Evolutionary conservation across 2,113 vertebrate genomes (phyloP).

Genomic region (Nibea coibor): DNA sequence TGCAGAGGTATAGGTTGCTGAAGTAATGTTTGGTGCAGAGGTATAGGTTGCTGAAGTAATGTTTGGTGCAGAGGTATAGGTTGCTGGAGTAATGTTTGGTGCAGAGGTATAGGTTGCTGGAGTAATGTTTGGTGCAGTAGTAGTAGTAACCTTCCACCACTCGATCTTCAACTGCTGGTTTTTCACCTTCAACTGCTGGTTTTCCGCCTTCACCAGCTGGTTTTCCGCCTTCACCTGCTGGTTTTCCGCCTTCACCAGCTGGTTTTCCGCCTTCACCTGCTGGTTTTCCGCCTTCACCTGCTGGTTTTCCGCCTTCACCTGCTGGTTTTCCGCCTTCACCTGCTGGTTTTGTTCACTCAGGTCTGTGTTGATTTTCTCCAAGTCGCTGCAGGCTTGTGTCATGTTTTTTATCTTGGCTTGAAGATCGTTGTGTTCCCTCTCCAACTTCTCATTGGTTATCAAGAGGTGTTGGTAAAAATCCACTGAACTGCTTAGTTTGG

Average conservation of each 20-base stretch:
- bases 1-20: too few relatives aligned
- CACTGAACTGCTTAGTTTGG: not conserved
- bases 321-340: not conserved
- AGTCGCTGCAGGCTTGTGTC: accelerated
- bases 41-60: too few relatives aligned
- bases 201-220: not conserved
- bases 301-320: not conserved
- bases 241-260: not conserved
- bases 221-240: not conserved
- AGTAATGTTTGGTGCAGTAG: too few relatives aligned
- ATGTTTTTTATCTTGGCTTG: not conserved
- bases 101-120: too few relatives aligned
- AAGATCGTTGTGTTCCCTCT: not conserved
- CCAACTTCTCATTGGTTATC: not conserved
- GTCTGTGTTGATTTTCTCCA: not conserved
- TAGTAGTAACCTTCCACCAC: too few relatives aligned
- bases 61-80: too few relatives aligned
- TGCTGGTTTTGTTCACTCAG: not conserved
- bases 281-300: not conserved
- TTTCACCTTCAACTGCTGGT: not conserved
- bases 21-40: too few relatives aligned
- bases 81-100: too few relatives aligned
- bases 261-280: too few relatives aligned
- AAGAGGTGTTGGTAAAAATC: too few relatives aligned
- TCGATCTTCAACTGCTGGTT: not conserved